These are phyloP conservation scores for Ptychoptera contaminata DNA, from an alignment of 2,888 invertebrate genomes.

Conservation along the genomic window DNA sequence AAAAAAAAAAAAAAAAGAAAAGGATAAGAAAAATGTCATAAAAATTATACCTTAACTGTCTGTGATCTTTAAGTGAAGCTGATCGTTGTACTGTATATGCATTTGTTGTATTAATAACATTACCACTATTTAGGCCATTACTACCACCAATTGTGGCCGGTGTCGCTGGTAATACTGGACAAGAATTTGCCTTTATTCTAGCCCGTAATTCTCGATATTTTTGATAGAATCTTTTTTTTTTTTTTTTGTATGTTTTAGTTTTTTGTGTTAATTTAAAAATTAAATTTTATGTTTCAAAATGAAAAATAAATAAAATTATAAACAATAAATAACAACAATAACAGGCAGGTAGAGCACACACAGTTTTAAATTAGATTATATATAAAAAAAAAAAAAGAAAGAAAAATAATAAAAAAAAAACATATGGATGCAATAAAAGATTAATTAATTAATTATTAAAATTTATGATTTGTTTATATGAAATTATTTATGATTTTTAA, in stretches of 20 bases:
- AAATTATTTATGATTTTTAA: no score
- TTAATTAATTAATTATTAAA: not conserved
- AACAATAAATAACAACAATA: not conserved
- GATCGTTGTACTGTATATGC: conserved; percentile 39
- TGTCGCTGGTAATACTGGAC: conserved; percentile 53
- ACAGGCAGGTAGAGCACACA: not conserved
- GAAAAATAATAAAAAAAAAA: conserved; percentile 5
- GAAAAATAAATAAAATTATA: not conserved
- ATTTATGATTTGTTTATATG: conserved; percentile 2
- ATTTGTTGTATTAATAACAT: conserved; percentile 31
- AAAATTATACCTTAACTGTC: conserved; percentile 26
- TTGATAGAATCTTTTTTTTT: conserved; percentile 63
- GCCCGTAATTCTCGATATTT: conserved; percentile 75
- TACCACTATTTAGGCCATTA: conserved; percentile 18
- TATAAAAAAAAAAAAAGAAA: conserved; percentile 1
- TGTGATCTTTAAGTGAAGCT: conserved; percentile 40
- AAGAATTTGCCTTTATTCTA: conserved; percentile 75
- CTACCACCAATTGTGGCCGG: conserved; percentile 29
- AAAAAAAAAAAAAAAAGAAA: conserved; percentile 3
- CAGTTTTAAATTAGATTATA: conserved; percentile 2
- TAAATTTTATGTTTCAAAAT: not conserved
- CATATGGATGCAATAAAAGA: not conserved
- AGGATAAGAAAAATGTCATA: not conserved
- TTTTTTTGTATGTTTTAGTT: conserved; percentile 8
- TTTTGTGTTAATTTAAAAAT: conserved; percentile 14